A percentile compares a stretch with the other conserved stretches of the same genome.
These are phyloP conservation scores for Drosophila yakuba DNA, from an alignment of 1,140 invertebrate genomes.

Conservation along the genomic window DNA sequence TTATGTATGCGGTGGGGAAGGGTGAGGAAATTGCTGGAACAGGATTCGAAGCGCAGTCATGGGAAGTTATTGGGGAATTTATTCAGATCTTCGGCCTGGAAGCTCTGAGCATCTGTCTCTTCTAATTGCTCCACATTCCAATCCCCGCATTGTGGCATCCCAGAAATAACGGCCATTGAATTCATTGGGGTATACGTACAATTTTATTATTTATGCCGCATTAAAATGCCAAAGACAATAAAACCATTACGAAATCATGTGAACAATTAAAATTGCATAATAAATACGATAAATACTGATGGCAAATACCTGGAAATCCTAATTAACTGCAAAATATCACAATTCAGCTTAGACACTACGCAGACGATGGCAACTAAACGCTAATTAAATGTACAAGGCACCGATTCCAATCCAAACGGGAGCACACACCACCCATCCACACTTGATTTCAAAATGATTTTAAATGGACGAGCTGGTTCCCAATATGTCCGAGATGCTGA, in stretches of 20 bases:
- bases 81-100: background rate
- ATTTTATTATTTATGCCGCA: slow-evolving; percentile 73
- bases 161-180: slow-evolving; percentile 27
- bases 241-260: slow-evolving; percentile 80
- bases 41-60: slow-evolving; percentile 27
- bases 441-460: background rate
- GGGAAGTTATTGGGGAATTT: slow-evolving; percentile 22
- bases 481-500: slow-evolving; percentile 80
- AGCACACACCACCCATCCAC: slow-evolving; percentile 28
- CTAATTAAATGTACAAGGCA: slow-evolving; percentile 82
- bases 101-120: background rate
- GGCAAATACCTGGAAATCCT: slow-evolving; percentile 81
- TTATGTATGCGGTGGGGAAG: slow-evolving; percentile 39
- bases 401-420: slow-evolving; percentile 57
- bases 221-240: slow-evolving; percentile 78
- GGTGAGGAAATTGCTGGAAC: slow-evolving; percentile 38
- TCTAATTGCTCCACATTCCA: slow-evolving; percentile 16
- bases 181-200: slow-evolving; percentile 10
- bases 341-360: slow-evolving; percentile 67
- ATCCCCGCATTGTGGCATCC: slow-evolving; percentile 1
- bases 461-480: slow-evolving; percentile 62
- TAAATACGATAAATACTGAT: slow-evolving; percentile 82
- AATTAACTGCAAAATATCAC: slow-evolving; percentile 83
- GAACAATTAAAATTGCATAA: slow-evolving; percentile 83
- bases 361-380: slow-evolving; percentile 67